Percentiles rank a stretch among this genome's conserved stretches.
Evolutionary conservation across 1,140 invertebrate genomes (phyloP).

Genomic region (Andrena cerasifolii): DNA sequence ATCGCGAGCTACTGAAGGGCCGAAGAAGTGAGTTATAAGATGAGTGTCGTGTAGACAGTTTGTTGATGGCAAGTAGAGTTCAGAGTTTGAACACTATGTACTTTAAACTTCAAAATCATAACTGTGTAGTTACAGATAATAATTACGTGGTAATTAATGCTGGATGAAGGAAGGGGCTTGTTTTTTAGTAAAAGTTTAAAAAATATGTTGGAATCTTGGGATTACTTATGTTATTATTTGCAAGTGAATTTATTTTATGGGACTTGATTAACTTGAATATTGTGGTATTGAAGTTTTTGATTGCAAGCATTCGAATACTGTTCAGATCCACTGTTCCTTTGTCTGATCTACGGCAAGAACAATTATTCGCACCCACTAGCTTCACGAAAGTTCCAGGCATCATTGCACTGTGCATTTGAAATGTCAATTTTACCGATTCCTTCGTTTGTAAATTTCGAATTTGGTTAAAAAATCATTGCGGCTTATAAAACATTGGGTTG

Average conservation of each 20-base stretch:
- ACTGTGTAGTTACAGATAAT: too few species aligned
- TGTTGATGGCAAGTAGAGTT: too few species aligned
- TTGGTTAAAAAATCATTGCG: too few species aligned
- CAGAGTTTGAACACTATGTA: too few species aligned
- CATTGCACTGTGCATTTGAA: conserved; percentile 1
- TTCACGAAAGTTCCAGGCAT: background rate
- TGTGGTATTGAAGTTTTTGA: background rate
- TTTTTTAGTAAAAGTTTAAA: too few species aligned
- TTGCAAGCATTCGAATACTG: background rate
- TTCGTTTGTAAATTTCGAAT: background rate
- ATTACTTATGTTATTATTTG: too few species aligned
- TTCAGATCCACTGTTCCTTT: background rate
- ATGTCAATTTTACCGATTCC: background rate
- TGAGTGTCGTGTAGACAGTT: too few species aligned
- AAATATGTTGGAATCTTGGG: too few species aligned
- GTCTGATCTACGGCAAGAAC: background rate
- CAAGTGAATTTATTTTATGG: background rate
- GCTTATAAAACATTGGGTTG: background rate
- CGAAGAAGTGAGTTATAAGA: background rate
- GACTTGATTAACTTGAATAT: background rate
- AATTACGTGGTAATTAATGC: too few species aligned
- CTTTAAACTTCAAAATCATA: too few species aligned
- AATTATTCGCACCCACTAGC: background rate
- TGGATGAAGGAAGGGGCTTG: too few species aligned
- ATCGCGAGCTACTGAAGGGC: too few species aligned